Percentiles rank a stretch among this genome's conserved stretches.
These are phyloP conservation scores for Oxyscelio sp. DNA, from an alignment of 2,888 invertebrate genomes.

Conservation along the genomic window DNA sequence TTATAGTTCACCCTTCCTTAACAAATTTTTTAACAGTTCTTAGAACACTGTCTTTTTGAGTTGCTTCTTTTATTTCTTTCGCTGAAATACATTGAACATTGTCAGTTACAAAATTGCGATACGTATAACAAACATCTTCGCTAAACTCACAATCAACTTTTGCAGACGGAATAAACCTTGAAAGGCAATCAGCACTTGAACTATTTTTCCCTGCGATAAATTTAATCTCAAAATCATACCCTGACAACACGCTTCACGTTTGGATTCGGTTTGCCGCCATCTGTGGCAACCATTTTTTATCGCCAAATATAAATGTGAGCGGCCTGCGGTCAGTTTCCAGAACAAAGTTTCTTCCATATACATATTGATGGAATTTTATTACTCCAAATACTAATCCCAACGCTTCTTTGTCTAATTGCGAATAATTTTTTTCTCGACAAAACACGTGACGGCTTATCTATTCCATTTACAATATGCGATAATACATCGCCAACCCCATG, in stretches of 20 bases:
- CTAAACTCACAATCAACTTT: no score
- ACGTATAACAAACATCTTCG: no score
- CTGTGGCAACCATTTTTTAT: no score
- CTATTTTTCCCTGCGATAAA: no score
- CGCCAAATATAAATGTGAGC: constrained; percentile 68
- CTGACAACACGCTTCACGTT: constrained; percentile 45
- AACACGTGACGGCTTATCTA: constrained; percentile 79
- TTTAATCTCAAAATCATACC: constrained; percentile 66
- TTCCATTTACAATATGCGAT: constrained; percentile 78
- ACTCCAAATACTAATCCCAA: neutral
- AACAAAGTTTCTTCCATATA: neutral
- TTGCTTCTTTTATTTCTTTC: no score
- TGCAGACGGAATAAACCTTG: no score
- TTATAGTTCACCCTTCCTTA: no score
- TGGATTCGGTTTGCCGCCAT: constrained; percentile 71
- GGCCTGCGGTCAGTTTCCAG: constrained; percentile 20
- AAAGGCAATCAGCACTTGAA: no score
- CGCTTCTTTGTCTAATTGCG: constrained; percentile 40
- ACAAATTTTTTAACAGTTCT: no score
- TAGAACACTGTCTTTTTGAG: no score
- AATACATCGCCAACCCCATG: constrained; percentile 81
- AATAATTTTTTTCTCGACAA: constrained; percentile 80
- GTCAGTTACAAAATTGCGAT: no score
- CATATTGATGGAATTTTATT: neutral
- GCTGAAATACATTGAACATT: no score